A percentile compares a stretch with the other conserved stretches of the same genome.
phyloP scores from a whole-genome alignment of 2,888 invertebrate species.

The Lasioglossum calceatum region DNA sequence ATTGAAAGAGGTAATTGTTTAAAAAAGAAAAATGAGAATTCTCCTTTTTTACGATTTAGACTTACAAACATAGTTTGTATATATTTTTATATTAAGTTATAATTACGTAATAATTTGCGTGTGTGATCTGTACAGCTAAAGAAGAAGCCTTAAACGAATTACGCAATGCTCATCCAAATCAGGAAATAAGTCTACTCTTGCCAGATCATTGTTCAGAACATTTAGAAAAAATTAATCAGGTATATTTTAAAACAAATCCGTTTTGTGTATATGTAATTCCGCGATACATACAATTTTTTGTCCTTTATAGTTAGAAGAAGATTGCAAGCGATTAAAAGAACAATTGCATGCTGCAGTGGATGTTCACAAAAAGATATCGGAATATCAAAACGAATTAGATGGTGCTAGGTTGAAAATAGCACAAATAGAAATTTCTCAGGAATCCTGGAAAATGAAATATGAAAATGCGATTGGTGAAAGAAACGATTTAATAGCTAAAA shows the following conservation, averaged over 20 bases:
- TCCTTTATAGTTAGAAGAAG: slow-evolving; percentile 75
- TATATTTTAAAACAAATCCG: slow-evolving; percentile 38
- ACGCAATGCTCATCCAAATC: slow-evolving; percentile 78
- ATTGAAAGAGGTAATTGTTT: slow-evolving; percentile 77
- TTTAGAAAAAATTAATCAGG: slow-evolving; percentile 79
- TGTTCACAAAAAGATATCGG: slow-evolving; percentile 76
- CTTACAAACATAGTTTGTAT: not conserved
- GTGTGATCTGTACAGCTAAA: slow-evolving; percentile 73
- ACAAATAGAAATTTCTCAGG: slow-evolving; percentile 79
- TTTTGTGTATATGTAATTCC: not conserved
- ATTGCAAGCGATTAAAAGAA: slow-evolving; percentile 79
- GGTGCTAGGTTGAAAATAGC: slow-evolving; percentile 78
- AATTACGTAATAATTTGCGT: not conserved
- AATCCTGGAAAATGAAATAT: slow-evolving; percentile 78
- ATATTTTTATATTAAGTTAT: not conserved
- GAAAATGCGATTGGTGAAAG: slow-evolving; percentile 73
- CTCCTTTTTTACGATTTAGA: not conserved
- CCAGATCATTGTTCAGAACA: slow-evolving; percentile 81
- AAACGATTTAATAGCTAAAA: slow-evolving; percentile 68
- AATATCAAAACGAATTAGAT: slow-evolving; percentile 76
- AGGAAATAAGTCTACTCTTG: slow-evolving; percentile 76
- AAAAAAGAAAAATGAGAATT: not conserved
- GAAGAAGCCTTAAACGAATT: slow-evolving; percentile 80
- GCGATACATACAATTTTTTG: slow-evolving; percentile 10
- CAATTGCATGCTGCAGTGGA: slow-evolving; percentile 76